A percentile compares a stretch with the other conserved stretches of the same genome.
These are phyloP conservation scores for Sebastes diploproa DNA, from an alignment of 2,797 vertebrate genomes.

Conservation along the genomic window DNA sequence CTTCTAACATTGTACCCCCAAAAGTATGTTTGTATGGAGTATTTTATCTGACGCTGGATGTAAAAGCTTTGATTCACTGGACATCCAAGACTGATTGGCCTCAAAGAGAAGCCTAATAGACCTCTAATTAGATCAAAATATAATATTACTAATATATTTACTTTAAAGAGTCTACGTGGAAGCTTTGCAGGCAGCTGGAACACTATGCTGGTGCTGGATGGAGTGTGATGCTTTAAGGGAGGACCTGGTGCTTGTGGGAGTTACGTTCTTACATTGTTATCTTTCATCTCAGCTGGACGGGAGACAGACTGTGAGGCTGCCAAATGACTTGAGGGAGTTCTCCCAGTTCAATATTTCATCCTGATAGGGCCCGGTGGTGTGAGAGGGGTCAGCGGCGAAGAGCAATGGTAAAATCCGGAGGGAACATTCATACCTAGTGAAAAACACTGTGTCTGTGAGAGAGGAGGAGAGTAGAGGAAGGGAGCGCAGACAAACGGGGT, in stretches of 20 bases:
- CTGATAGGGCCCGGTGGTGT: constrained; percentile 57
- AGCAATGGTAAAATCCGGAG: constrained; percentile 25
- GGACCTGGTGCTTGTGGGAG: not conserved
- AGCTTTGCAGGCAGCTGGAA: not conserved
- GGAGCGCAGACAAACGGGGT: not conserved
- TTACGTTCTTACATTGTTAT: constrained; percentile 47
- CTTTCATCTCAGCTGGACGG: constrained; percentile 48
- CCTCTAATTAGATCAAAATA: constrained; percentile 1
- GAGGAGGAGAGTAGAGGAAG: not conserved
- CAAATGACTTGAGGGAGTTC: constrained; percentile 53
- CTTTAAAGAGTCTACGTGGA: not conserved
- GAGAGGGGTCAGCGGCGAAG: constrained; percentile 63
- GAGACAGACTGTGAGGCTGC: constrained; percentile 25
- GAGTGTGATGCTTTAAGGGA: constrained; percentile 20
- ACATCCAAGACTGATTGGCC: no score
- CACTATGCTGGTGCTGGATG: not conserved
- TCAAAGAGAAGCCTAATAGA: not conserved
- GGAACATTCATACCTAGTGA: constrained; percentile 44
- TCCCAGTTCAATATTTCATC: constrained; percentile 68
- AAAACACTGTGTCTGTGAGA: constrained; percentile 25
- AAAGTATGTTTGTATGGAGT: not conserved
- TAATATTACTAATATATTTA: constrained; percentile 4
- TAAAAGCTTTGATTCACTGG: not conserved
- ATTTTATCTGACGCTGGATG: not conserved
- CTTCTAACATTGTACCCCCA: not conserved